Evolutionary conservation across 2,113 vertebrate genomes (phyloP), one percentile per base, ranked within the genome.

Genomic region (Nansenia antarctica): DNA sequence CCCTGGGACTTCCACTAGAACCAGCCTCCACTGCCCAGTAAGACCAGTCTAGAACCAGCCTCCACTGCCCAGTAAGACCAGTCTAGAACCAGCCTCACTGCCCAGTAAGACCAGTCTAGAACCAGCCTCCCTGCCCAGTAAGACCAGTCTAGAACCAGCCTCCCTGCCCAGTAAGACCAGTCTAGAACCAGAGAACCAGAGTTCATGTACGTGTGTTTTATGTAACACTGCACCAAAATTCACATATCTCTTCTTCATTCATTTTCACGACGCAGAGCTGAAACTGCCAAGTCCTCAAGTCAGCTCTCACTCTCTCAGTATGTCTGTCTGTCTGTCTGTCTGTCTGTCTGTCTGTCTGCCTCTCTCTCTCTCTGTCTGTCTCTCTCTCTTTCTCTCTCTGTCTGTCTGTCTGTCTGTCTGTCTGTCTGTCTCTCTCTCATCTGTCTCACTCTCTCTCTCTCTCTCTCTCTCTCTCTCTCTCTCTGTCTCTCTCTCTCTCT

Each of bases 181-280:
- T 55, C 22, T 55, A 26, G 53, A 6, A 26, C 22, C 24, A n/a
- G 9, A 55, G 53, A 55, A 55, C 26, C 24, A 55, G 53, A 55
- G 22, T 24, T 55, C 22, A n/a, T n/a, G n/a, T 26, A 55, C 12
- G 26, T 15, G 39, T 18, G 22, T 3, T 26, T 58, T 58, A 58
- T 58, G 27, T 58, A 58, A 58, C 54, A 58, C 54, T 58, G 54
- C 54, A 14, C 54, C 54, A 58, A 58, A 58, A 30, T 58, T 45
- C 14, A 18, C 54, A 24, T 18, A 31, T 15, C 54, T 30, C 54
- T 8, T 30, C 4, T 18, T 45, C 5, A 12, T 15, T 45, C 54
- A 58, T 58, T 58, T 58, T 7, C 26, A 58, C 54, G 1, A 58
- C 5, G 54, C 14, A 31, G 54, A 58, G 24, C 54, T 58, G 29